A percentile compares a stretch with the other conserved stretches of the same genome.
phyloP scores from a whole-genome alignment of 2,113 vertebrate species.

The Xiphophorus hellerii region DNA sequence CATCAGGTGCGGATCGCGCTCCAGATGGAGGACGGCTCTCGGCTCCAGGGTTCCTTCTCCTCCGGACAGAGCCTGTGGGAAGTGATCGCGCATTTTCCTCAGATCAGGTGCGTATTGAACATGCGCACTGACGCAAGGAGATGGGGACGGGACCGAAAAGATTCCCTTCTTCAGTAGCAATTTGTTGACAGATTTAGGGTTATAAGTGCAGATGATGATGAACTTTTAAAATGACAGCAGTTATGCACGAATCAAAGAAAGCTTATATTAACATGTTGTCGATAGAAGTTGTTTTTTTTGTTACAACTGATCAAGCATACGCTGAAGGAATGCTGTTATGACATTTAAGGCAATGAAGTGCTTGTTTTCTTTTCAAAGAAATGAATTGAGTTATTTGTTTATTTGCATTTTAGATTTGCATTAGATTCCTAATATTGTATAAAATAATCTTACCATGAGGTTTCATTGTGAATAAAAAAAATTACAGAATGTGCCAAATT shows the following conservation, averaged over 20 bases:
- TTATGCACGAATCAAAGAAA: too few species aligned
- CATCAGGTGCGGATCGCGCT: slow-evolving; percentile 88
- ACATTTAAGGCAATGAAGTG: too few species aligned
- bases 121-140: neutral
- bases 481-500: too few species aligned
- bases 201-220: neutral
- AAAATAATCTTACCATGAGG: too few species aligned
- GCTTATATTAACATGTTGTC: neutral
- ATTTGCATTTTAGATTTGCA: too few species aligned
- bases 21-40: slow-evolving; percentile 89
- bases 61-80: slow-evolving; percentile 90
- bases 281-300: too few species aligned
- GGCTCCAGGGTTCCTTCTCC: slow-evolving; percentile 87
- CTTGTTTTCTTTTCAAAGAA: too few species aligned
- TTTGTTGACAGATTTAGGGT: neutral
- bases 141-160: neutral
- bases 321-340: too few species aligned
- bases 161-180: neutral
- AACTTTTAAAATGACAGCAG: neutral
- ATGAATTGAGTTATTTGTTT: too few species aligned
- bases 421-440: too few species aligned
- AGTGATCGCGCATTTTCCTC: slow-evolving; percentile 86
- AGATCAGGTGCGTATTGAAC: slow-evolving; percentile 84
- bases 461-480: too few species aligned
- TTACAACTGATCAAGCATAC: too few species aligned